Conservation (phyloP, 1,140 invertebrate species). For the Neuroterus valhalla region DNA sequence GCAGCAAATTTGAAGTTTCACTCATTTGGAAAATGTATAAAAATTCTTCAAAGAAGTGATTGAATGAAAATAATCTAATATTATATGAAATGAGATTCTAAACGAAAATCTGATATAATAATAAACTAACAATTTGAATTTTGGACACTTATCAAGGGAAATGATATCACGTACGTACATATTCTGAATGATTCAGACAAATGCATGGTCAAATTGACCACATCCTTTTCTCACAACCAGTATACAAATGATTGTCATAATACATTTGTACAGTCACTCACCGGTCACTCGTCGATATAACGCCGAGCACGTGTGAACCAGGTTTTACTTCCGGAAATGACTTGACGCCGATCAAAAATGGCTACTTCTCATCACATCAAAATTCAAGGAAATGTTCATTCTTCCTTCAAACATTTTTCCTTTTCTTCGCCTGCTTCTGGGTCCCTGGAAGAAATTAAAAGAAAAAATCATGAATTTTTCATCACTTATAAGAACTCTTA, state of each 20-base stretch:
- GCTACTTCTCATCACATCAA: neutral
- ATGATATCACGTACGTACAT: neutral
- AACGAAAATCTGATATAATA: too few relatives aligned
- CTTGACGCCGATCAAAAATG: neutral
- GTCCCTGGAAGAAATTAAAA: neutral
- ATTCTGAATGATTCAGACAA: neutral
- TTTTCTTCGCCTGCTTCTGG: neutral
- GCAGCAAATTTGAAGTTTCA: too few relatives aligned
- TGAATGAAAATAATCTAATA: too few relatives aligned
- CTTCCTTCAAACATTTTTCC: neutral
- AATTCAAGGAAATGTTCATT: conserved; percentile 3
- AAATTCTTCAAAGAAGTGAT: too few relatives aligned
- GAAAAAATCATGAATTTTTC: neutral
- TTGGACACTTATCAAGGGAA: neutral
- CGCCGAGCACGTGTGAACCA: conserved; percentile 14
- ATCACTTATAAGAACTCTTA: too few relatives aligned
- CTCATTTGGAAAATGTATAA: too few relatives aligned
- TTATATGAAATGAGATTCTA: too few relatives aligned
- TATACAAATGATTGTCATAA: neutral
- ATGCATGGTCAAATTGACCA: neutral
- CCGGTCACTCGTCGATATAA: conserved; percentile 22
- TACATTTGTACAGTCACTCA: conserved; percentile 6
- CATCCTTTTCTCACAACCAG: conserved; percentile 6
- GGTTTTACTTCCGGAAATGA: conserved; percentile 11
- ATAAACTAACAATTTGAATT: neutral